Evolutionary conservation across 2,888 invertebrate genomes (phyloP), one percentile per base, ranked within the genome.

Genomic region (Teleogryllus oceanicus): DNA sequence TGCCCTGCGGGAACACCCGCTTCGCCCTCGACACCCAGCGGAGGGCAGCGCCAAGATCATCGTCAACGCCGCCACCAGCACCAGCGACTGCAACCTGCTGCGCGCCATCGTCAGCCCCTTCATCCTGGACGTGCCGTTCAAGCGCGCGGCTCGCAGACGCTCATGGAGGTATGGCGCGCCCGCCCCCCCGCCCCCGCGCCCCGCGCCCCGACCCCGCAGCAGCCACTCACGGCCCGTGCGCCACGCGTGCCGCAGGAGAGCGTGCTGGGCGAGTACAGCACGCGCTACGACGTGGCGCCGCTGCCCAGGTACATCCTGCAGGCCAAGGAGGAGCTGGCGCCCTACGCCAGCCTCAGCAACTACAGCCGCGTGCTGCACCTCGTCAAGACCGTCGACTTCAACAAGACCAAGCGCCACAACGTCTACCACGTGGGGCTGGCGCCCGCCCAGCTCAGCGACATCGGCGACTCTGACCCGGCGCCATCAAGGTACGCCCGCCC

Each of bases 241-340:
- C 37, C 37, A 1, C 37, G 37, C 37, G 37, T 37, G 37, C 8
- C 8, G 37, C 37, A 37, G 87, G 81, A 76, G 24, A 74, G 80
- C 11, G 79, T 82, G 1, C 90, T 91, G 78, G 94, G 94, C 78
- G 90, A 90, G 85, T 92, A 92, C 83, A 92, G 93, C 82, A 92
- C 92, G n/a, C 84, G 91, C n/a, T 94, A 94, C 86, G 89, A 92
- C 77, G 89, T 94, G 76, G 89, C 89, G 16, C 90, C 90, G 12
- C 86, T 92, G 78, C 88, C 90, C 10, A 87, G 90, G 49, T 89
- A 90, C 84, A 87, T 90, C 85, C 86, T 90, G 76, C 88, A 90
- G 78, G 87, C 88, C 80, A 85, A 89, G n/a, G 91, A 91, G 0
- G 86, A 89, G 82, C 88, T 91, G 83, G 88, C 88, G 74, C 89